Evolutionary conservation across 2,113 vertebrate genomes (phyloP).

Genomic region (Amphiprion percula): DNA sequence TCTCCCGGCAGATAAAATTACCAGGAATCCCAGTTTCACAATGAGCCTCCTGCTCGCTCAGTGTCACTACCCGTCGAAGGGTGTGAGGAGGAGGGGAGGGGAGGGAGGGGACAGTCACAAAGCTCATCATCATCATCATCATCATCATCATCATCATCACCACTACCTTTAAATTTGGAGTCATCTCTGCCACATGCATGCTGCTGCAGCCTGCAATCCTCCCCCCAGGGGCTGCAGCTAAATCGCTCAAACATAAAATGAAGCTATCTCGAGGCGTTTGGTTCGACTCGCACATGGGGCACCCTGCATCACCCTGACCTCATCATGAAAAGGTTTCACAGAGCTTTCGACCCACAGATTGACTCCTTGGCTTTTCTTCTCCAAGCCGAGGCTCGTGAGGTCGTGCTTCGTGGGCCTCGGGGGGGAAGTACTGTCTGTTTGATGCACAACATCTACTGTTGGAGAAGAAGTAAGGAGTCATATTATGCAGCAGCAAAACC

Average conservation of each 20-base stretch:
- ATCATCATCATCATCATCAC: conserved; percentile 41
- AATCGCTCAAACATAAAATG: conserved; percentile 47
- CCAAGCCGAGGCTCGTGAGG: conserved; percentile 15
- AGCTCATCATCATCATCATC: conserved; percentile 48
- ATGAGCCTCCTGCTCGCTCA: background rate
- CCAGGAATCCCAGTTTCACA: background rate
- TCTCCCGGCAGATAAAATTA: conserved; percentile 52
- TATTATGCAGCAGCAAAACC: background rate
- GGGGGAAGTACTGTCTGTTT: background rate
- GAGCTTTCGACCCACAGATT: conserved; percentile 34
- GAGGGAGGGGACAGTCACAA: conserved; percentile 43
- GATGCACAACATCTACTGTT: conserved; percentile 19
- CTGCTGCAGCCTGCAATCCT: conserved; percentile 19
- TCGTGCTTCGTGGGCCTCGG: background rate
- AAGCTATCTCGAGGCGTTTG: conserved; percentile 46
- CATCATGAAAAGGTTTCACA: conserved; percentile 62
- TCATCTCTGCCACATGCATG: conserved; percentile 29
- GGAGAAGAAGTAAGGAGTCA: background rate
- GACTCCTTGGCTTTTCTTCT: conserved; percentile 23
- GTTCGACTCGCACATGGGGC: conserved; percentile 50
- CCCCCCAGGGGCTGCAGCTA: background rate
- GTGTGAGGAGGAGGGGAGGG: background rate
- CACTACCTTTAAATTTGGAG: conserved; percentile 48
- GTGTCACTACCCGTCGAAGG: conserved; percentile 20
- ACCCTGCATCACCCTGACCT: conserved; percentile 48